Percentiles rank a stretch among this genome's conserved stretches.
These are phyloP conservation scores for Andrena haemorrhoa DNA, from an alignment of 2,888 invertebrate species.

Conservation along the genomic window DNA sequence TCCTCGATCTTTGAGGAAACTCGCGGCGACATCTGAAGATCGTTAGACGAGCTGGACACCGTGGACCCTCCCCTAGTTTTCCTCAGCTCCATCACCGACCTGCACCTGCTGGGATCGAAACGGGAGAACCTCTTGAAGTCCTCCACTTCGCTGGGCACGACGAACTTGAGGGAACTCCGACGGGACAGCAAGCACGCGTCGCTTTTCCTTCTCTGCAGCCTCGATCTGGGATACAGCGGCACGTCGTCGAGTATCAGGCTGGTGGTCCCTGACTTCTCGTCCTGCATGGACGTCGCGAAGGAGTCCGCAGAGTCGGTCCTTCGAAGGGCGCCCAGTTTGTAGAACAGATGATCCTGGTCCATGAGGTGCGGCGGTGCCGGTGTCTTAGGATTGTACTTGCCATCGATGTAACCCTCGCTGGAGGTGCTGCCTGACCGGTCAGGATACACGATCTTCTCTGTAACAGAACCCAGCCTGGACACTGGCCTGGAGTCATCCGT, in stretches of 20 bases:
- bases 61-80: conserved; percentile 28
- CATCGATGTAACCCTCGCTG: conserved; percentile 73
- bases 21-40: conserved; percentile 36
- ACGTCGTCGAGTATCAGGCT: conserved; percentile 44
- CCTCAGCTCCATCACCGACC: conserved; percentile 79
- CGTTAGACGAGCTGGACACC: conserved; percentile 42
- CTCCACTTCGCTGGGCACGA: conserved; percentile 61
- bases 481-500: conserved; percentile 81
- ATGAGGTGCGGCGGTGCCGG: conserved; percentile 60
- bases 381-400: conserved; percentile 63
- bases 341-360: conserved; percentile 49
- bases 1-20: conserved; percentile 18
- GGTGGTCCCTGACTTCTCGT: conserved; percentile 19
- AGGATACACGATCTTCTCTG: conserved; percentile 75
- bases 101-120: conserved; percentile 68
- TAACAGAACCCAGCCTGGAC: conserved; percentile 79
- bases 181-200: conserved; percentile 76
- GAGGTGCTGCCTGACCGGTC: conserved; percentile 78
- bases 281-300: conserved; percentile 28
- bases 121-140: conserved; percentile 1
- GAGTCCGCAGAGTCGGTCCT: conserved; percentile 56
- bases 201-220: conserved; percentile 69
- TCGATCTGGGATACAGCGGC: conserved; percentile 14
- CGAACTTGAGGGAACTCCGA: conserved; percentile 70
- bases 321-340: conserved; percentile 50